Base-by-base conservation (phyloP, 2,888 invertebrate genomes). In the Stramonita haemastoma region DNA sequence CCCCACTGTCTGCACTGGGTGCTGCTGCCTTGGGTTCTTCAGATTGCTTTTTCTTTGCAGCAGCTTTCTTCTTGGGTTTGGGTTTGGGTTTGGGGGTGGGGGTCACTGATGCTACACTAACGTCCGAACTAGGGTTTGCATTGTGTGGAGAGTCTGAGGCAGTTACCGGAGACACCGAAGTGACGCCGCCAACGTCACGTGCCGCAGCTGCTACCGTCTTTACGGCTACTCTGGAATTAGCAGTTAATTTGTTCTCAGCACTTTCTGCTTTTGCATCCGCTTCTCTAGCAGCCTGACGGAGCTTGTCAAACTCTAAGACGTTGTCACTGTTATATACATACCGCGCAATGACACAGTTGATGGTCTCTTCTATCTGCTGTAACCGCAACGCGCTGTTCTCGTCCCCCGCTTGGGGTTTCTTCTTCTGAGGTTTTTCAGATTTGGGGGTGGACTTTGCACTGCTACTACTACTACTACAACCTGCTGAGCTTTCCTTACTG, bases 331-430 rank as follows among this genome's bases (percentile, higher is more conserved):
- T 85, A 70, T 90, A 91, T 26, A 90, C 90, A 91, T 90, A 90
- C 79, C 90, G 87, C 19, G 90, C 89, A 81, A 91, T 90, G 56
- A 91, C 90, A 90, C 89, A 60, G 34, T 90, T 87, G 85, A 91
- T 90, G 13, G 91, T 89, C 81, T 70, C 81, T 36, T 84, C 89
- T 26, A 90, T 90, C 22, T 85, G 57, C 26, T 87, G 56, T 34
- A 84, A 22, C 60, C 91, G 89, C 46, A 79, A 15, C 34, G 87
- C 90, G 86, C 88, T 89, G 17, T 90, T 84, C 22, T 86, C 90
- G 60, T 90, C 90, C 87, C 90, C 90, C 86, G 90, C 90, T 60
- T 90, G 56, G 0, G 77, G 77, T 56, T 79, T 90, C 70, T 90
- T 91, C 84, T 89, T 90, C 1, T 83, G 83, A 70, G 89, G 17